Base-by-base conservation (phyloP, 2,113 vertebrate genomes). In the Tachysurus fulvidraco region DNA sequence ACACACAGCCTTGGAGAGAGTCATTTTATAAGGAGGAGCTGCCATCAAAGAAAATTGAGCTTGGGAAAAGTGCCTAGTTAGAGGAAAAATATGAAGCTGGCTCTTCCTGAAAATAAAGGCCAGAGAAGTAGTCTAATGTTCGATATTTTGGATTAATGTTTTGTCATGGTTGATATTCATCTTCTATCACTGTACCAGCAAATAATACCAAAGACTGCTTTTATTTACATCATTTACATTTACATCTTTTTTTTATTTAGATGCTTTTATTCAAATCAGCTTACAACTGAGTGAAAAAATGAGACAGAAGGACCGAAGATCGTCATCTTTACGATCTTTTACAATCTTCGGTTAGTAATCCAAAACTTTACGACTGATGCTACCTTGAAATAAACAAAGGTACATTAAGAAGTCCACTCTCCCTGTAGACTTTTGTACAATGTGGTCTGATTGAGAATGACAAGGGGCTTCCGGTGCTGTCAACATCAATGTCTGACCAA, bases 381-480 rank as follows among this genome's bases (percentile, higher is more conserved):
- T 77, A 25, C 46, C 23, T 77, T 77, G n/a, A 77, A 77, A 76
- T 17, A 41, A 67, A 21, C 25, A 54, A 17, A 77, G 50, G 23
- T 14, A 50, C 44, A 76, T 28, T 50, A 78, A 54, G 50, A 78
- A 28, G 23, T 44, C 30, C 78, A 23, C 55, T 81, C 55, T 25
- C 2, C 30, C 19, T 14, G 36, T 60, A 60, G 30, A 60, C 36
- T 81, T 79, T 52, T 62, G 52, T 84, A 36, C 5, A n/a, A 81
- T n/a, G 10, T 67, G 64, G 54, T 28, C 64, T 88, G 69, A 90
- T 90, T 23, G 62, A 83, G 55, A 81, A 84, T 74, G 87, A 83
- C 89, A 88, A 85, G 57, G 57, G 52, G 83, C 89, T 88, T 88
- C 87, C 81, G 87, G 71, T 85, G 81, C 83, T 90, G 89, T 89